Evolutionary conservation across 2,888 invertebrate species (phyloP).

Genomic region (Philhelius pedissequus): DNA sequence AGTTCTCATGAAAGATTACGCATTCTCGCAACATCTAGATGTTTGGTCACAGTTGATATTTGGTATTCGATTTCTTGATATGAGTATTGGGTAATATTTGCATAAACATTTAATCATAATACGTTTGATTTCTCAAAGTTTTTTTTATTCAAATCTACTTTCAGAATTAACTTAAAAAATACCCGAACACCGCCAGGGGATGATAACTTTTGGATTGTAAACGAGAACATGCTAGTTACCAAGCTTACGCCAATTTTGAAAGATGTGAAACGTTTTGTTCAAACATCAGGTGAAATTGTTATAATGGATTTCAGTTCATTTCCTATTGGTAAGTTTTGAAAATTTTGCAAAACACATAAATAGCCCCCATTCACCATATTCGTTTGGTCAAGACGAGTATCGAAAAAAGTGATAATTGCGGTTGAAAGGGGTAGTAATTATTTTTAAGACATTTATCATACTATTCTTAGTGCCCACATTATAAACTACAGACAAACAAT

Average conservation of each 20-base stretch:
- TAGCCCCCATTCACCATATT: too few relatives aligned
- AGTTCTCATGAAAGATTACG: conserved; percentile 76
- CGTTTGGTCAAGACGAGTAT: too few relatives aligned
- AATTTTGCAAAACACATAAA: too few relatives aligned
- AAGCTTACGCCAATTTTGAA: conserved; percentile 84
- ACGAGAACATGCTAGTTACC: conserved; percentile 80
- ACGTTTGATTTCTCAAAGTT: too few relatives aligned
- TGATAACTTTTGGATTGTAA: conserved; percentile 76
- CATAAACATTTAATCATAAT: neutral
- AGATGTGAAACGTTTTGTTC: conserved; percentile 85
- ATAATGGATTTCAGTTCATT: conserved; percentile 91
- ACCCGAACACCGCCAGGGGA: conserved; percentile 61
- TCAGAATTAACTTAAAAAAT: conserved; percentile 38
- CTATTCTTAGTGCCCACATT: too few relatives aligned
- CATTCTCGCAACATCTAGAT: conserved; percentile 85
- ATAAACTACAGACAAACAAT: too few relatives aligned
- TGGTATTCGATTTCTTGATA: conserved; percentile 90
- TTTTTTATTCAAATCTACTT: too few relatives aligned
- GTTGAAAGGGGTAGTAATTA: too few relatives aligned
- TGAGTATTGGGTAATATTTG: conserved; percentile 84
- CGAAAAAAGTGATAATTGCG: too few relatives aligned
- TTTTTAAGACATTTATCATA: too few relatives aligned
- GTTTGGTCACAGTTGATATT: conserved; percentile 91
- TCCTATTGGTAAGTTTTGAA: conserved; percentile 79
- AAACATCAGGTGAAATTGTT: conserved; percentile 85